Evolutionary conservation across 2,113 vertebrate species (phyloP), one percentile per base, ranked within the genome.

Genomic region (Jacana jacana): DNA sequence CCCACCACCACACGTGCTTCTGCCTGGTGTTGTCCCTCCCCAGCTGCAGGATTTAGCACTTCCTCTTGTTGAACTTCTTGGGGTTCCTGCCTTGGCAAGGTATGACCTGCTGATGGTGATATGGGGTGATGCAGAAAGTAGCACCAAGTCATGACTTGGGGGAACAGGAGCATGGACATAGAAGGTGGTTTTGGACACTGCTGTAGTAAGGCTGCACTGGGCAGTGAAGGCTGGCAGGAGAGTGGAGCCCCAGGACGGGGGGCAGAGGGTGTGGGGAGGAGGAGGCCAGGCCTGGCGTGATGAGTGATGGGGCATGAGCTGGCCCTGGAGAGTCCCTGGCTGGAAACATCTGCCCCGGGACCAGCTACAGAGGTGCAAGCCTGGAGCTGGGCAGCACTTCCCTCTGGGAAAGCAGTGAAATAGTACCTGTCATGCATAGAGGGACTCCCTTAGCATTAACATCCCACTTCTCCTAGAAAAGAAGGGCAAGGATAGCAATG

Each of bases 261-360:
- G 19, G 11, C 17, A 37, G 44, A 33, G 20, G 4, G 8, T 20
- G 31, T 2, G 0, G 25, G 19, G 17, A 27, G 27, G 25, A 68
- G 15, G 20, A 78, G 22, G 17, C 5, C 2, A 6, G 27, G 37
- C 16, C 16, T 17, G 24, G 16, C 20, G 12, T 22, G 31, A 31
- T 54, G 23, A 46, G 14, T 0, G 0, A 1, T 23, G 22, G 33
- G 27, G 2, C 4, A 48, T 0, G 0, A 10, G 12, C 22, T 65
- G n/a, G 11, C 11, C 28, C 58, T 65, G 49, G n/a, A 48, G 28
- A 39, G 1, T 13, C 13, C 11, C 40, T 1, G 0, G 28, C n/a
- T 55, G 17, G 15, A 55, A 71, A 48, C 24, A 24, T 48, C 30
- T 81, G 35, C 13, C 20, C 31, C 0, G 0, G 11, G 8, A 46